Percentiles rank a stretch among this genome's conserved stretches.
These are phyloP conservation scores for Enteromius afrohamiltoni DNA, from an alignment of 2,797 vertebrate species.

Conservation along the genomic window DNA sequence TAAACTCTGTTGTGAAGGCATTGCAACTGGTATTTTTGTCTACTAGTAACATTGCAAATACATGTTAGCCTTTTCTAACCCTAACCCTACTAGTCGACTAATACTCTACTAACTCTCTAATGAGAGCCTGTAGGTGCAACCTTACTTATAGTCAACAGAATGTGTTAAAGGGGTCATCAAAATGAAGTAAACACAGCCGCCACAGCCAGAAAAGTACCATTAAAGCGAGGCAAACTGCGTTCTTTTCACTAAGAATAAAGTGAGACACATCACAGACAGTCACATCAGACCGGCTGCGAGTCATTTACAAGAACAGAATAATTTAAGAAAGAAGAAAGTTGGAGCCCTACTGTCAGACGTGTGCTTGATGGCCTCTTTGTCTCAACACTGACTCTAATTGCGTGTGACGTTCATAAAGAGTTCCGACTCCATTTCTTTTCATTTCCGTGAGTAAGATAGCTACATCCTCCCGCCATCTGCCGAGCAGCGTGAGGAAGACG, in stretches of 20 bases:
- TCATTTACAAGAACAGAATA: constrained; percentile 43
- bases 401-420: constrained; percentile 69
- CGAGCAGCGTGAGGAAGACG: constrained; percentile 57
- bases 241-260: constrained; percentile 7
- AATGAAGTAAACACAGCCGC: neutral
- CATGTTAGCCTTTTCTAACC: too few relatives aligned
- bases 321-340: constrained; percentile 43
- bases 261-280: constrained; percentile 20
- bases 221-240: neutral
- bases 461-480: constrained; percentile 74
- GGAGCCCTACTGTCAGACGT: constrained; percentile 39
- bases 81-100: too few relatives aligned
- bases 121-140: too few relatives aligned
- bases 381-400: constrained; percentile 66
- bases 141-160: too few relatives aligned
- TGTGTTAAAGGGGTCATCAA: too few relatives aligned
- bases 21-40: neutral
- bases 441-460: constrained; percentile 73
- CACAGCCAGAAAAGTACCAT: neutral
- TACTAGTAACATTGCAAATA: too few relatives aligned
- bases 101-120: too few relatives aligned
- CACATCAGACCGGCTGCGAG: constrained; percentile 17
- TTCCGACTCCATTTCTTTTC: constrained; percentile 67
- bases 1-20: too few relatives aligned
- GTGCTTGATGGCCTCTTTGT: constrained; percentile 51